A percentile compares a stretch with the other conserved stretches of the same genome.
These are phyloP conservation scores for Tetragnatha montana DNA, from an alignment of 2,888 invertebrate genomes.

Conservation along the genomic window DNA sequence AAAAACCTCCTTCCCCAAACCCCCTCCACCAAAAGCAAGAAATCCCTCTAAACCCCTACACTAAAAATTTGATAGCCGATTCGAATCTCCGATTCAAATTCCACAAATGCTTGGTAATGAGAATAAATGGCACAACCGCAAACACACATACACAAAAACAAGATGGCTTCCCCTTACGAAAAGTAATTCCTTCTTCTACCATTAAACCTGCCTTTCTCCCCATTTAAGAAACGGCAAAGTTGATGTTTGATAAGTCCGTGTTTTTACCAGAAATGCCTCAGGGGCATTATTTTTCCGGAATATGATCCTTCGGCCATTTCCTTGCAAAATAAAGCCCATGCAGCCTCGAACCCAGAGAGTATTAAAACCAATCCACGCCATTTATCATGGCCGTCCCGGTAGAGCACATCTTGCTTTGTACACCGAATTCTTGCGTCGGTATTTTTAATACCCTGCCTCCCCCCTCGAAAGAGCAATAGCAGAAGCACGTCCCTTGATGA, in stretches of 20 bases:
- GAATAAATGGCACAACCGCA: not conserved
- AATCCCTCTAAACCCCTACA: not conserved
- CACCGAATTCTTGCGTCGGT: slow-evolving; percentile 9
- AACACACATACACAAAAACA: not conserved
- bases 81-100: not conserved
- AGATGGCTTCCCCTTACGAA: not conserved
- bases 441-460: slow-evolving; percentile 32
- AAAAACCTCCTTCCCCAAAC: not conserved
- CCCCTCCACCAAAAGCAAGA: not conserved
- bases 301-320: slow-evolving; percentile 5
- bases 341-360: not conserved
- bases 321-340: slow-evolving; percentile 15
- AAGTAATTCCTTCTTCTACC: slow-evolving; percentile 4
- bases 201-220: not conserved
- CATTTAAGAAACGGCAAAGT: slow-evolving; percentile 3
- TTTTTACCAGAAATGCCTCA: too few relatives aligned
- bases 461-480: slow-evolving; percentile 4
- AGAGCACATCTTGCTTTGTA: not conserved
- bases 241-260: not conserved
- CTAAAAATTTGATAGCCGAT: not conserved
- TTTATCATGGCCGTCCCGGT: slow-evolving; percentile 8
- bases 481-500: slow-evolving; percentile 18
- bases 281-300: not conserved
- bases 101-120: not conserved
- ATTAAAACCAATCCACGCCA: slow-evolving; percentile 6